phyloP scores from a whole-genome alignment of 2,888 invertebrate species.

The Griposia aprilina region DNA sequence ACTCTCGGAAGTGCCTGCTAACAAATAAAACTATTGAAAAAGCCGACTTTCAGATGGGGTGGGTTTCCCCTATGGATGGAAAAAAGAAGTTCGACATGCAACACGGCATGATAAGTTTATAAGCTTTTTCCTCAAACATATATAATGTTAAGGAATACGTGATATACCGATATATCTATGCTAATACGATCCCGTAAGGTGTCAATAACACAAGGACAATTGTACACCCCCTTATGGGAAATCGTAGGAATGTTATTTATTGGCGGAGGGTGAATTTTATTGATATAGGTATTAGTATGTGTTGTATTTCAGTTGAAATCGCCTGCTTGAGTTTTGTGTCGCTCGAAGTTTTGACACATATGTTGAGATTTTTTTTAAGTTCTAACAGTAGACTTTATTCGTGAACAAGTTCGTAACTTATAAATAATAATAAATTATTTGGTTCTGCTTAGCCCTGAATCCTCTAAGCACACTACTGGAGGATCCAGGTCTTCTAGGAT shows the following conservation, averaged over 20 bases:
- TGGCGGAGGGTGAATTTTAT: conserved; percentile 2
- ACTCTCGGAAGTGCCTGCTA: not conserved
- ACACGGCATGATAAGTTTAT: not conserved
- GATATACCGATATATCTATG: conserved; percentile 11
- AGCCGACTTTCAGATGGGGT: not conserved
- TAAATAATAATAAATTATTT: too few species aligned
- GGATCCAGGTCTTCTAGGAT: too few species aligned
- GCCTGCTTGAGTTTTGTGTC: not conserved
- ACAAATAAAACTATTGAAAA: not conserved
- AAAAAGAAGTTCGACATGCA: not conserved
- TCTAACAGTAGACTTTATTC: not conserved
- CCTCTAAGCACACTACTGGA: too few species aligned
- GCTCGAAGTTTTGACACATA: not conserved
- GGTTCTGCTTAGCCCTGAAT: too few species aligned
- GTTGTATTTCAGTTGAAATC: not conserved
- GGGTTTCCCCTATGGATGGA: not conserved
- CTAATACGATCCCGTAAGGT: conserved; percentile 16
- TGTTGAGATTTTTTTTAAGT: conserved; percentile 1
- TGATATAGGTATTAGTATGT: not conserved
- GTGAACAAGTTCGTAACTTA: not conserved
- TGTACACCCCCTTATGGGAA: conserved; percentile 4
- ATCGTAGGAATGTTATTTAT: conserved; percentile 13
- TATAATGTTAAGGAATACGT: not conserved
- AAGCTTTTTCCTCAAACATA: not conserved
- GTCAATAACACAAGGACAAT: conserved; percentile 24